These are phyloP conservation scores for Latrodectus geometricus DNA, from an alignment of 1,140 invertebrate species.

Conservation along the genomic window DNA sequence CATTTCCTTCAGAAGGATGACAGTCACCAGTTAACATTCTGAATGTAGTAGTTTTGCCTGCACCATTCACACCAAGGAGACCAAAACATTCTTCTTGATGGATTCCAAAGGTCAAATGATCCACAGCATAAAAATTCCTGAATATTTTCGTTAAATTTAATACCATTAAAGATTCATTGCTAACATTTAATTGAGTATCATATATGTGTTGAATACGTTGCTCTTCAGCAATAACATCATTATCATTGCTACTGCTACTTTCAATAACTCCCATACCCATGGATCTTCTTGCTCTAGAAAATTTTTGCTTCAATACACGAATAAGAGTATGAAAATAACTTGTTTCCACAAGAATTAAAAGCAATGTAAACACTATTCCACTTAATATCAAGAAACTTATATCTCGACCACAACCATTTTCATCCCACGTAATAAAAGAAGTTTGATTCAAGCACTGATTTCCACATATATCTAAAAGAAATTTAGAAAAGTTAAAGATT, in stretches of 20 bases:
- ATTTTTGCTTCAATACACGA: not conserved
- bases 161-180: conserved; percentile 64
- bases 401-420: not conserved
- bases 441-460: not conserved
- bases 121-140: conserved; percentile 74
- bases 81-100: conserved; percentile 86
- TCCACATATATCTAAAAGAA: conserved; percentile 6
- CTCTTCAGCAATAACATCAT: conserved; percentile 20
- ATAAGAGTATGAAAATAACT: not conserved
- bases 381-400: not conserved
- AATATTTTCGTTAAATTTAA: conserved; percentile 73
- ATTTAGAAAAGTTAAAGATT: too few species aligned
- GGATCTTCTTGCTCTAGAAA: not conserved
- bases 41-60: conserved; percentile 91
- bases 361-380: not conserved
- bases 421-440: not conserved
- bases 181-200: not conserved
- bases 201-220: not conserved
- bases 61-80: conserved; percentile 83
- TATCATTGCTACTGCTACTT: not conserved
- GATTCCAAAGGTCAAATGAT: conserved; percentile 79
- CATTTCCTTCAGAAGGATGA: conserved; percentile 48
- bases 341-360: not conserved
- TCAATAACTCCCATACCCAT: not conserved
- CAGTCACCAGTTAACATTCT: conserved; percentile 74